These are phyloP conservation scores for Xylota segnis DNA, from an alignment of 2,888 invertebrate species.

Conservation along the genomic window DNA sequence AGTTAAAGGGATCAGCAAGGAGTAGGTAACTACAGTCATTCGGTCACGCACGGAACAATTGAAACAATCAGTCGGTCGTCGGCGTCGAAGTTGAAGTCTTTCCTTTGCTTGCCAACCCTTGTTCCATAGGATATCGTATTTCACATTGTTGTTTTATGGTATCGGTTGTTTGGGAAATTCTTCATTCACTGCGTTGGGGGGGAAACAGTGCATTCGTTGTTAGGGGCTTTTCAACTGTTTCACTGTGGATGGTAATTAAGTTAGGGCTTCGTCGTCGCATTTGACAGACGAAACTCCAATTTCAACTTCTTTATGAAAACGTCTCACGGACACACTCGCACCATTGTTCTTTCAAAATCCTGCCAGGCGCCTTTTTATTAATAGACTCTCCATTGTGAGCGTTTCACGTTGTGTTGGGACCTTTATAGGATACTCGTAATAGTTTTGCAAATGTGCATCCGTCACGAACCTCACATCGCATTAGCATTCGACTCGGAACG, in stretches of 20 bases:
- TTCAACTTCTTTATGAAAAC: neutral
- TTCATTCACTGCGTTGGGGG: slow-evolving; percentile 5
- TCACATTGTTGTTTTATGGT: slow-evolving; percentile 60
- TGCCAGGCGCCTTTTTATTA: neutral
- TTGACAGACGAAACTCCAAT: neutral
- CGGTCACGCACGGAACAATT: slow-evolving; percentile 68
- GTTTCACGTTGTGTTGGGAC: neutral
- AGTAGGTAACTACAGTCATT: slow-evolving; percentile 37
- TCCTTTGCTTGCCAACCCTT: slow-evolving; percentile 37
- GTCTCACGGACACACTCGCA: too few relatives aligned
- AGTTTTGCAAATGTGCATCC: slow-evolving; percentile 3
- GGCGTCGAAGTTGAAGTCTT: slow-evolving; percentile 14
- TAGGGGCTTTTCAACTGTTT: slow-evolving; percentile 20
- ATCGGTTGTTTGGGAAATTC: slow-evolving; percentile 42
- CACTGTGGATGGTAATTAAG: slow-evolving; percentile 20
- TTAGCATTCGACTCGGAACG: slow-evolving; percentile 52
- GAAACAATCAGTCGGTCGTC: slow-evolving; percentile 60
- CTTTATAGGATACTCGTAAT: neutral
- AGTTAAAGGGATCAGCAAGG: neutral
- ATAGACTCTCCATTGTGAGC: neutral
- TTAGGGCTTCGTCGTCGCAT: slow-evolving; percentile 17
- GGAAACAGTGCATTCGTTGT: neutral
- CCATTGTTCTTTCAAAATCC: neutral
- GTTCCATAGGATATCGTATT: slow-evolving; percentile 49
- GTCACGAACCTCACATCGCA: slow-evolving; percentile 26